These are phyloP conservation scores for Syngnathus scovelli DNA, from an alignment of 2,113 vertebrate species.

Conservation along the genomic window DNA sequence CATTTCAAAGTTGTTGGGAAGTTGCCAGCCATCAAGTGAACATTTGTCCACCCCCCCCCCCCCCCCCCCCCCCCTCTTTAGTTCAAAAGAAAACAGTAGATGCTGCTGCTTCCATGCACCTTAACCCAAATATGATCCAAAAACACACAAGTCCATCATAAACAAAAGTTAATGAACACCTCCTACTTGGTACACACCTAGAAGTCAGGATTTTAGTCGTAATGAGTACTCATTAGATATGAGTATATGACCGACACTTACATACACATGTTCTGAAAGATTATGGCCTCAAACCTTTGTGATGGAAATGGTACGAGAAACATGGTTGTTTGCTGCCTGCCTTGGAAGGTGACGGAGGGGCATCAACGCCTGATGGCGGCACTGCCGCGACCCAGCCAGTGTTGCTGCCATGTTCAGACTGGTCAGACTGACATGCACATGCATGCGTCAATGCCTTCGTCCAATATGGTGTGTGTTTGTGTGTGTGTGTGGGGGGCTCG, in stretches of 20 bases:
- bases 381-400: slow-evolving; percentile 18
- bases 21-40: slow-evolving; percentile 79
- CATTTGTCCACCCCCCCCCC: slow-evolving; percentile 70
- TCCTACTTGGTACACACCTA: slow-evolving; percentile 15
- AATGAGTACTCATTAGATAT: slow-evolving; percentile 22
- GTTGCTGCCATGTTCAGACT: slow-evolving; percentile 25
- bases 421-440: slow-evolving; percentile 54
- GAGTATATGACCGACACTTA: background rate
- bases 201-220: slow-evolving; percentile 7
- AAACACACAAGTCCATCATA: slow-evolving; percentile 68
- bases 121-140: slow-evolving; percentile 72
- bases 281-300: slow-evolving; percentile 52
- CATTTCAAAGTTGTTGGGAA: slow-evolving; percentile 73
- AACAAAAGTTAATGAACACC: slow-evolving; percentile 6
- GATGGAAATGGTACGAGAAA: slow-evolving; percentile 64
- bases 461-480: slow-evolving; percentile 14
- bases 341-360: slow-evolving; percentile 65
- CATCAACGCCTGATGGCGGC: slow-evolving; percentile 58
- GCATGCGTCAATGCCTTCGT: slow-evolving; percentile 71
- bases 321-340: slow-evolving; percentile 71
- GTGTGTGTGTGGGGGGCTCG: slow-evolving; percentile 47
- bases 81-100: slow-evolving; percentile 75
- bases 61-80: slow-evolving; percentile 64
- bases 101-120: slow-evolving; percentile 89
- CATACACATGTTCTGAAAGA: slow-evolving; percentile 34